phyloP scores from a whole-genome alignment of 2,797 vertebrate genomes.

The Microcaecilia unicolor region DNA sequence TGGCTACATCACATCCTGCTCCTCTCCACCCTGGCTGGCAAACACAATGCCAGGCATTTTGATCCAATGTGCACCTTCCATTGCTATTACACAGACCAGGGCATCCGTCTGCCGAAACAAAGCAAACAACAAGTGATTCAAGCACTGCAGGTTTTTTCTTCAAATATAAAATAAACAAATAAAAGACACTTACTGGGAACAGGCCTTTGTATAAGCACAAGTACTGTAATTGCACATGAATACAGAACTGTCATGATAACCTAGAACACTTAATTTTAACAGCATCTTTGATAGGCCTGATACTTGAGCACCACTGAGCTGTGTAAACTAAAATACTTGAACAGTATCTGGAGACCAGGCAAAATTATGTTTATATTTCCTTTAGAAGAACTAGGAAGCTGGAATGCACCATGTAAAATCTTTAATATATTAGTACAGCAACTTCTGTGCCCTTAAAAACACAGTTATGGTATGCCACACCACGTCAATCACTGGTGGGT shows the following conservation, averaged over 20 bases:
- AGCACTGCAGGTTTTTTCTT: slow-evolving; percentile 7
- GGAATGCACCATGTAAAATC: slow-evolving; percentile 20
- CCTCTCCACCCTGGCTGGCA: slow-evolving; percentile 96
- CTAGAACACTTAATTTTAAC: slow-evolving; percentile 45
- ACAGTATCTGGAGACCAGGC: slow-evolving; percentile 55
- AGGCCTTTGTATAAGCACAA: slow-evolving; percentile 79
- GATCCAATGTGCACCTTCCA: slow-evolving; percentile 91
- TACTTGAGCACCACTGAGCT: slow-evolving; percentile 67
- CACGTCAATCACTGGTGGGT: slow-evolving; percentile 11
- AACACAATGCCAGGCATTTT: slow-evolving; percentile 95
- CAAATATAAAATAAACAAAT: slow-evolving; percentile 54
- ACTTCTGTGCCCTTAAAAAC: slow-evolving; percentile 25
- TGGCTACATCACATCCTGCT: slow-evolving; percentile 91
- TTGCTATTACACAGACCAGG: slow-evolving; percentile 97
- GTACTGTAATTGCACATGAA: slow-evolving; percentile 92
- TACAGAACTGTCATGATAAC: slow-evolving; percentile 54
- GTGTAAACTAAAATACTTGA: slow-evolving; percentile 52
- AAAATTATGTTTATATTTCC: slow-evolving; percentile 46
- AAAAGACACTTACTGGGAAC: slow-evolving; percentile 76
- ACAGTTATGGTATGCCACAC: slow-evolving; percentile 25
- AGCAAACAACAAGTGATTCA: slow-evolving; percentile 39
- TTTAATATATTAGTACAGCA: slow-evolving; percentile 6
- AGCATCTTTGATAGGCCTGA: slow-evolving; percentile 64
- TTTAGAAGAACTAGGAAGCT: slow-evolving; percentile 43
- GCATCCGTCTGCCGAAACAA: slow-evolving; percentile 84